phyloP scores from a whole-genome alignment of 2,888 invertebrate species.

The Caenorhabditis sp. region DNA sequence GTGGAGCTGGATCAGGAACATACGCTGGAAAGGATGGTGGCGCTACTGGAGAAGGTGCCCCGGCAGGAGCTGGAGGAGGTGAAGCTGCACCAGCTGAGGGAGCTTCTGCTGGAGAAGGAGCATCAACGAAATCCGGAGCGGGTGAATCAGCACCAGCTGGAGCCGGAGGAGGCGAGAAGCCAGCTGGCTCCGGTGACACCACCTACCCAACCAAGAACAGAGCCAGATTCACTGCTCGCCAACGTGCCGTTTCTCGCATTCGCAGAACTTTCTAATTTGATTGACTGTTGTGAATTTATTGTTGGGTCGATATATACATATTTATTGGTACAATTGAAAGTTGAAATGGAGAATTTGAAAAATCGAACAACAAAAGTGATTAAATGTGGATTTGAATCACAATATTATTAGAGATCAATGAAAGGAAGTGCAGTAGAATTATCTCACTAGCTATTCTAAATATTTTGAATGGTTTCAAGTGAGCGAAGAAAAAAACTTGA shows the following conservation, averaged over 20 bases:
- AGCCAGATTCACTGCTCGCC: constrained; percentile 60
- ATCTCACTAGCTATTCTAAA: too few relatives aligned
- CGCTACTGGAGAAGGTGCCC: constrained; percentile 36
- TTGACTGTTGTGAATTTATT: neutral
- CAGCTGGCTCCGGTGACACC: constrained; percentile 44
- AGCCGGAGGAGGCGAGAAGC: constrained; percentile 30
- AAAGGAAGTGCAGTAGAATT: too few relatives aligned
- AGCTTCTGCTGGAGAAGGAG: constrained; percentile 36
- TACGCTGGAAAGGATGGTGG: constrained; percentile 23
- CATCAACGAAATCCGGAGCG: constrained; percentile 24
- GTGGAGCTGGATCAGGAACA: neutral
- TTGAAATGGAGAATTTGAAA: too few relatives aligned
- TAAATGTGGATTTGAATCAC: too few relatives aligned
- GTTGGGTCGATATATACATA: neutral
- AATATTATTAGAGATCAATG: too few relatives aligned
- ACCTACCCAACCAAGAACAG: constrained; percentile 62
- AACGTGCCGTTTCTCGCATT: constrained; percentile 55
- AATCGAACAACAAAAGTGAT: too few relatives aligned
- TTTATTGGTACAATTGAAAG: too few relatives aligned
- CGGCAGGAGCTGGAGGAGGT: constrained; percentile 31
- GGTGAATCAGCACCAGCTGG: constrained; percentile 33
- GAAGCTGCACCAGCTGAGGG: constrained; percentile 24
- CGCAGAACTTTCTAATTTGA: constrained; percentile 57
- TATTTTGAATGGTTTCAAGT: too few relatives aligned
- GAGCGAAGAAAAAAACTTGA: too few relatives aligned